Base-by-base conservation (phyloP, 1,140 invertebrate species). In the Meteorus sp. region DNA sequence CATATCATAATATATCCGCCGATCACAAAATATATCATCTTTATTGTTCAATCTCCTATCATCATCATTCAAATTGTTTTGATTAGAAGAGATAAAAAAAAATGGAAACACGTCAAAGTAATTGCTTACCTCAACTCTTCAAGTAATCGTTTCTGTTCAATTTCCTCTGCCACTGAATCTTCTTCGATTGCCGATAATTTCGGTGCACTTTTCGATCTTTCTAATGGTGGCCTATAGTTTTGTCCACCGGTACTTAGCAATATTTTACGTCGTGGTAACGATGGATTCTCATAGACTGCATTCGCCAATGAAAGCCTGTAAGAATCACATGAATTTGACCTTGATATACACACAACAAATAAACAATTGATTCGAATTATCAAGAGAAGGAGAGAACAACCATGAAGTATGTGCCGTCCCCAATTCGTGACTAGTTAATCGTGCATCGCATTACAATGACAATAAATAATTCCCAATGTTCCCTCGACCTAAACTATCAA, bases 181-280 rank as follows among this genome's bases (percentile, higher is more conserved):
- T 99, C 97, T 71, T 96, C 93, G 61, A 99, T 99, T 20, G 92
- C 88, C 53, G 90, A 92, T 2, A 99, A 81, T 73, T 97, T 95
- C 0, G 97, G 96, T 4, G 96, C 96, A 31, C 92, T 95, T 75
- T 96, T 97, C 0, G 94, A 97, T 59, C 95, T 85, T 73, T 97
- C 94, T 44, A 98, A 73, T 0, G 96, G 95, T 2, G 96, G 95
- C 59, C 93, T 81, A 70, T 93, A 93, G 67, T 92, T 93, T 59
- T 88, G 87, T 0, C 88, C 86, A 1, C 90, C 90, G 0, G 90
- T 90, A 61, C 89, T 91, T 1, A 92, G 75, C 9, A 93, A 79
- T 25, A 93, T 89, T 72, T 92, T 93, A 53, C 90, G 83, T 44
- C 86, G 84, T 33, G 87, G 92, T 82, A 90, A 85, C 72, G 86